Evolutionary conservation across 2,888 invertebrate genomes (phyloP).

Genomic region (Apamea monoglypha): DNA sequence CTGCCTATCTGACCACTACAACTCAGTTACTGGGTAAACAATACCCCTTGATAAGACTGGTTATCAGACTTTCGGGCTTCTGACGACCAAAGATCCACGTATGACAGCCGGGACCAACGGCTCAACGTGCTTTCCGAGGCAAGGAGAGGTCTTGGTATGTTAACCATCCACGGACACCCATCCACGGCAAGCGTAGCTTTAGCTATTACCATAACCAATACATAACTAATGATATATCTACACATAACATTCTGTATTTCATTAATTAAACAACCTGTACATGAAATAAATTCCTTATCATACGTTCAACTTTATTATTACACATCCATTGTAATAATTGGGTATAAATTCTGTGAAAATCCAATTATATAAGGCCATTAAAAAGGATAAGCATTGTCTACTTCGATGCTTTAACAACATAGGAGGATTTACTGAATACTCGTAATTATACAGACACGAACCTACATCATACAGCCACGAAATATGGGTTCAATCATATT

Average conservation of each 20-base stretch:
- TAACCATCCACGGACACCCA: too few species aligned
- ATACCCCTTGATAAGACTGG: too few species aligned
- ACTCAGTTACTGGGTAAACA: too few species aligned
- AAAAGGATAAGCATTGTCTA: constrained; percentile 40
- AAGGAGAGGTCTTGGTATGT: too few species aligned
- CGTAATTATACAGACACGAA: constrained; percentile 56
- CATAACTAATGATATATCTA: not conserved
- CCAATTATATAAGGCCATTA: constrained; percentile 41
- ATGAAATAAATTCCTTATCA: constrained; percentile 41
- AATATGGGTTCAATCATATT: not conserved
- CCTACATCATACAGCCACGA: constrained; percentile 58
- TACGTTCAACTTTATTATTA: constrained; percentile 27
- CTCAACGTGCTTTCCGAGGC: too few species aligned
- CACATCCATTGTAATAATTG: constrained; percentile 41
- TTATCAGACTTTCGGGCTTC: too few species aligned
- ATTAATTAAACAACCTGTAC: not conserved
- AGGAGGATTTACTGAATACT: constrained; percentile 52
- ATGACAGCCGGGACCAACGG: too few species aligned
- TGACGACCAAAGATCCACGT: too few species aligned
- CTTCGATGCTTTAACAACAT: constrained; percentile 33
- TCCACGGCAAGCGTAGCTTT: too few species aligned
- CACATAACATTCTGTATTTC: constrained; percentile 13
- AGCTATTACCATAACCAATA: too few species aligned
- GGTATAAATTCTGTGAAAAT: constrained; percentile 49
- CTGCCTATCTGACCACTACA: too few species aligned